phyloP scores from a whole-genome alignment of 1,140 invertebrate genomes.

The Ptiloglossa arizonensis region DNA sequence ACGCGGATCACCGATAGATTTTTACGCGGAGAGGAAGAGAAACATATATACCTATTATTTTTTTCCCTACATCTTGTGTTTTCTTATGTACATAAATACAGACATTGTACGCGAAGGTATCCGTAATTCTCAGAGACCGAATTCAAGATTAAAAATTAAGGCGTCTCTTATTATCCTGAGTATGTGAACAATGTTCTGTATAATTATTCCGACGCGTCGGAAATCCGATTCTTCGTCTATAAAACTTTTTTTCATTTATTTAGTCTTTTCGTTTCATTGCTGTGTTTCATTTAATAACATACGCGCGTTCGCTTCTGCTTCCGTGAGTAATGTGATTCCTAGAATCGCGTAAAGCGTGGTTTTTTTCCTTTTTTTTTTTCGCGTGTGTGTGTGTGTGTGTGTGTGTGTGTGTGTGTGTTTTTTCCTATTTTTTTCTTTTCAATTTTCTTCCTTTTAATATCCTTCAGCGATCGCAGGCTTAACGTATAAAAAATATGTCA shows the following conservation, averaged over 20 bases:
- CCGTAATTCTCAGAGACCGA: constrained; percentile 30
- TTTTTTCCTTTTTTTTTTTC: neutral
- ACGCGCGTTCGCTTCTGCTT: neutral
- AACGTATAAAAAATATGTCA: constrained; percentile 57
- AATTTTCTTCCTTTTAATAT: constrained; percentile 25
- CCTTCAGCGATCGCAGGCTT: constrained; percentile 23
- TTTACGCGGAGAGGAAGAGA: constrained; percentile 19
- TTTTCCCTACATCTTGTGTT: neutral
- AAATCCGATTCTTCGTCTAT: constrained; percentile 10
- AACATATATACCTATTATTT: neutral
- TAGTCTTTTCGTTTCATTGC: constrained; percentile 22
- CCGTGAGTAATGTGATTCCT: constrained; percentile 7
- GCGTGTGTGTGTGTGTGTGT: too few species aligned
- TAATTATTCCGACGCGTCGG: constrained; percentile 4
- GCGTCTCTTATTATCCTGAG: constrained; percentile 56
- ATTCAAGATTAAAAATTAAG: constrained; percentile 44
- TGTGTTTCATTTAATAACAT: constrained; percentile 7
- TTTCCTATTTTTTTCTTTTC: too few species aligned
- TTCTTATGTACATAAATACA: constrained; percentile 27
- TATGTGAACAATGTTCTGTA: constrained; percentile 42
- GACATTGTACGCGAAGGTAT: constrained; percentile 17
- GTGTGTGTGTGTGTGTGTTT: too few species aligned
- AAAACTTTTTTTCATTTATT: neutral
- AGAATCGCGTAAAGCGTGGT: neutral
- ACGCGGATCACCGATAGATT: constrained; percentile 13